A percentile compares a stretch with the other conserved stretches of the same genome.
phyloP scores from a whole-genome alignment of 2,113 vertebrate species.

The Lepisosteus oculatus region DNA sequence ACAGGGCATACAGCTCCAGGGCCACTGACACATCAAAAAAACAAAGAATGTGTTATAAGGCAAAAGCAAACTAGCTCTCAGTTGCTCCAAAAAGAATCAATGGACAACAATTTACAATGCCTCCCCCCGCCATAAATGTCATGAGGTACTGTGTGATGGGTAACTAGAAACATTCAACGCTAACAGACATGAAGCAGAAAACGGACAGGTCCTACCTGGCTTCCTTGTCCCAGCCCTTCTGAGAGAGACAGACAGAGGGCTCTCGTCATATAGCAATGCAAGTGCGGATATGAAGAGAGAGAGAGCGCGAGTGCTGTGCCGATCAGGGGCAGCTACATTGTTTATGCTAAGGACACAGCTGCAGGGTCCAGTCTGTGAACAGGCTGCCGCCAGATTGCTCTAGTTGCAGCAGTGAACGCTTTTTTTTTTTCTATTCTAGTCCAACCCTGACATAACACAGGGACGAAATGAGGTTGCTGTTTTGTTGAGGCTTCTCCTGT shows the following conservation, averaged over 20 bases:
- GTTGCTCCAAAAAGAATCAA: too few relatives aligned
- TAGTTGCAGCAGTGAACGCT: background rate
- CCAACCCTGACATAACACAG: constrained; percentile 2
- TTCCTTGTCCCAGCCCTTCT: background rate
- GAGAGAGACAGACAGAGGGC: constrained; percentile 21
- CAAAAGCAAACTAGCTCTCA: too few relatives aligned
- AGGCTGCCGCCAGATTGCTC: constrained; percentile 5
- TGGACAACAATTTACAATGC: too few relatives aligned
- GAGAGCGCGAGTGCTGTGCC: constrained; percentile 1
- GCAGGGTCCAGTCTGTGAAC: background rate
- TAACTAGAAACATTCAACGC: too few relatives aligned
- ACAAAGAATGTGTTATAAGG: too few relatives aligned
- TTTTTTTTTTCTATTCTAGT: background rate
- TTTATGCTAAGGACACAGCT: constrained; percentile 27
- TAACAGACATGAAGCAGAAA: too few relatives aligned
- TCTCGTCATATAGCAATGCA: background rate
- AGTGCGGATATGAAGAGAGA: background rate
- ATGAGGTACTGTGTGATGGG: too few relatives aligned
- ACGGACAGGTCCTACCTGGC: constrained; percentile 32
- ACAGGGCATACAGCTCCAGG: too few relatives aligned
- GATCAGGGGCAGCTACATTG: background rate
- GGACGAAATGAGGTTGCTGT: background rate
- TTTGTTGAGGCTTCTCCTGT: background rate
- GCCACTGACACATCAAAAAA: too few relatives aligned
- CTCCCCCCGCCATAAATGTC: too few relatives aligned